Conservation (phyloP, 2,888 invertebrate genomes). For the Rhogogaster chlorosoma region DNA sequence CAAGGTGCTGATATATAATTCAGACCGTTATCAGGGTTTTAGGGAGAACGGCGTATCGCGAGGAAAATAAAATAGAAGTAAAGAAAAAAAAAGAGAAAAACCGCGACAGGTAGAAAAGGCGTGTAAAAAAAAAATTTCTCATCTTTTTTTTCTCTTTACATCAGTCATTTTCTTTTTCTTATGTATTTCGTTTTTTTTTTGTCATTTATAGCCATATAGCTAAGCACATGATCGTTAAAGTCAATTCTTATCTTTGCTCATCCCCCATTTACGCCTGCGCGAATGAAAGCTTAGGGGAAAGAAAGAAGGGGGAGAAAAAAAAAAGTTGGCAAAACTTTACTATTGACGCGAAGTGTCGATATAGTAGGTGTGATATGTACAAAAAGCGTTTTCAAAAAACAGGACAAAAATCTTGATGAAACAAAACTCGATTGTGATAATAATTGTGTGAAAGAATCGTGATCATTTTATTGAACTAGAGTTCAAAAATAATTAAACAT, state of each 20-base stretch:
- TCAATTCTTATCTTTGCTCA: slow-evolving; percentile 6
- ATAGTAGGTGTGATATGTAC: too few relatives aligned
- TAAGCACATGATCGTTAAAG: not conserved
- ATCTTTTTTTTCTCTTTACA: not conserved
- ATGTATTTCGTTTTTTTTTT: not conserved
- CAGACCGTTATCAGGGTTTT: not conserved
- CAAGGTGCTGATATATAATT: slow-evolving; percentile 5
- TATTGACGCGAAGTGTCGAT: slow-evolving; percentile 10
- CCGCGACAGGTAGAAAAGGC: too few relatives aligned
- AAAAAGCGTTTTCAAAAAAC: not conserved
- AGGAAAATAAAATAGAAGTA: not conserved
- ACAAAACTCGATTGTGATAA: not conserved
- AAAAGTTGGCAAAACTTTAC: slow-evolving; percentile 10
- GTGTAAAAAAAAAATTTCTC: not conserved
- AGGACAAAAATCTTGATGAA: not conserved
- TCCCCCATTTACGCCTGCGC: slow-evolving; percentile 40
- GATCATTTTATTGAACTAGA: too few relatives aligned
- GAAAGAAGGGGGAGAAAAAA: not conserved
- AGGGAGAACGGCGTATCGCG: not conserved
- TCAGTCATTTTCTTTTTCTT: not conserved
- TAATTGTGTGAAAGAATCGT: too few relatives aligned
- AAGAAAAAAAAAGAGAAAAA: not conserved
- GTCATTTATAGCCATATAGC: not conserved
- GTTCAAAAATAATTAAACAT: not conserved
- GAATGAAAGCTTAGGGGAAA: not conserved